Percentiles rank a stretch among this genome's conserved stretches.
phyloP scores from a whole-genome alignment of 2,888 invertebrate genomes.

The Tigriopus californicus region DNA sequence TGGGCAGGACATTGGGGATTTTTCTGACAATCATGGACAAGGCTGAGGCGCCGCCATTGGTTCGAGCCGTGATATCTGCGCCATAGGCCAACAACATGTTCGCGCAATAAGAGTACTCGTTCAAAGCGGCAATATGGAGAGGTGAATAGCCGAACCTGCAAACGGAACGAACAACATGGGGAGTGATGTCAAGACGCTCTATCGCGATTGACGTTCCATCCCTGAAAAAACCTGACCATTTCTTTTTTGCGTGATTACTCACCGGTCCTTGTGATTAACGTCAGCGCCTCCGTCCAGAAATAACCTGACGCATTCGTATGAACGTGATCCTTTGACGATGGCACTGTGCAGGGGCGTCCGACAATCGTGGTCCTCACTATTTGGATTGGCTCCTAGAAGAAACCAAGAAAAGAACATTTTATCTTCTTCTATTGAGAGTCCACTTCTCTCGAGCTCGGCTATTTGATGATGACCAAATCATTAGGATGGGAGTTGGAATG shows the following conservation, averaged over 20 bases:
- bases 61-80: slow-evolving; percentile 61
- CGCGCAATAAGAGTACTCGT: slow-evolving; percentile 58
- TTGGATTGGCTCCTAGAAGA: slow-evolving; percentile 41
- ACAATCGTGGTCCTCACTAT: slow-evolving; percentile 48
- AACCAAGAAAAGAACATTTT: background rate
- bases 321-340: slow-evolving; percentile 52
- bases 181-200: background rate
- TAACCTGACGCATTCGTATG: slow-evolving; percentile 47
- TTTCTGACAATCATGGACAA: slow-evolving; percentile 62
- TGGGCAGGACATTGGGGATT: slow-evolving; percentile 59
- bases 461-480: too few species aligned
- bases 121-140: slow-evolving; percentile 58
- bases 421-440: background rate
- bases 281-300: slow-evolving; percentile 44
- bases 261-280: slow-evolving; percentile 39
- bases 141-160: slow-evolving; percentile 59
- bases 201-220: background rate
- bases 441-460: background rate
- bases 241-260: background rate
- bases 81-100: slow-evolving; percentile 51
- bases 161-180: background rate
- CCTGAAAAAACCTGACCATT: background rate
- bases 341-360: slow-evolving; percentile 60
- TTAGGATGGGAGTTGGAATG: too few species aligned
- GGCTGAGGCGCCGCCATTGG: slow-evolving; percentile 59